Evolutionary conservation across 2,888 invertebrate genomes (phyloP).

Genomic region (Dorcus hopei): DNA sequence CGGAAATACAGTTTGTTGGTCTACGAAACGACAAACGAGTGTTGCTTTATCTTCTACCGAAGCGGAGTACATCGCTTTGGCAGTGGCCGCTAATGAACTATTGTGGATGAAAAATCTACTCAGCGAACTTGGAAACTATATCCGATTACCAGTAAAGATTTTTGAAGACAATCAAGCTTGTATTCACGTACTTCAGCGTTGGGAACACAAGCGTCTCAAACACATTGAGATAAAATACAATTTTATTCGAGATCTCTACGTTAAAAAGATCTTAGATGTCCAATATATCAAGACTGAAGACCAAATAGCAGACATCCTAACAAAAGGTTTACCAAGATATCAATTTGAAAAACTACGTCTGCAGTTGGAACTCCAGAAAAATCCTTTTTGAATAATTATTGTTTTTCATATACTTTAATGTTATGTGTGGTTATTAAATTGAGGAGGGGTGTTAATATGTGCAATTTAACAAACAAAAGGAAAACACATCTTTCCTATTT

Average conservation of each 20-base stretch:
- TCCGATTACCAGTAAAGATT: slow-evolving; percentile 8
- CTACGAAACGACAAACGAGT: slow-evolving; percentile 30
- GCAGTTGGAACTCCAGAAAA: no score
- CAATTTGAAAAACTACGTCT: no score
- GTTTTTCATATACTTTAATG: no score
- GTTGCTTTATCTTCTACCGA: slow-evolving; percentile 34
- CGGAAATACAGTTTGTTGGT: slow-evolving; percentile 30
- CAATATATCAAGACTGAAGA: no score
- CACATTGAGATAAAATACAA: slow-evolving; percentile 4
- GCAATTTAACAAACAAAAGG: no score
- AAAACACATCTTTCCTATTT: no score
- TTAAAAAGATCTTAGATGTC: not conserved
- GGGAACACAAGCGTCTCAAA: slow-evolving; percentile 14
- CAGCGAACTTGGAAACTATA: not conserved
- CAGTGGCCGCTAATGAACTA: slow-evolving; percentile 26
- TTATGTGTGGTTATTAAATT: no score
- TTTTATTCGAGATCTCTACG: not conserved
- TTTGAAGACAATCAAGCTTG: no score
- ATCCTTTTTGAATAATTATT: no score
- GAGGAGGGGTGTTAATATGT: no score
- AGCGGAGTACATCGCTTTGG: slow-evolving; percentile 32
- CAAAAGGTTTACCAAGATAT: no score
- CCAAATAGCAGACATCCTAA: no score
- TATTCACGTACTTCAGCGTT: slow-evolving; percentile 23
- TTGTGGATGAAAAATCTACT: slow-evolving; percentile 23